These are phyloP conservation scores for Chloropsis cyanopogon DNA, from an alignment of 2,113 vertebrate genomes.

Conservation along the genomic window DNA sequence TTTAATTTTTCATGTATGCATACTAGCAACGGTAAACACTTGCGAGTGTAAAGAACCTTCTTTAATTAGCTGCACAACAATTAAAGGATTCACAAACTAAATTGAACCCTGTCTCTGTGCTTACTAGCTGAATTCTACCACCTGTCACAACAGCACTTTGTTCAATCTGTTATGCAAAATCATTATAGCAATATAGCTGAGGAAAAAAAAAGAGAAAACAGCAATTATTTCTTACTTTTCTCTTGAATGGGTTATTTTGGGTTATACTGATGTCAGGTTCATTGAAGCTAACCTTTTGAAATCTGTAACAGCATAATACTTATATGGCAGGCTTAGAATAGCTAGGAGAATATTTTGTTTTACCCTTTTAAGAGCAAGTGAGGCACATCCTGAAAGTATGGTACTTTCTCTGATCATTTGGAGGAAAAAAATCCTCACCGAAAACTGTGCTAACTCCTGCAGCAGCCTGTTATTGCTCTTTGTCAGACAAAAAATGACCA, in stretches of 20 bases:
- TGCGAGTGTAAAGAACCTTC: conserved; percentile 90
- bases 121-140: conserved; percentile 98
- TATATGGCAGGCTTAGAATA: conserved; percentile 69
- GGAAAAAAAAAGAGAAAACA: conserved; percentile 90
- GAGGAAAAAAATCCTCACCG: neutral
- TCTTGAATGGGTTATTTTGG: conserved; percentile 95
- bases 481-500: conserved; percentile 22
- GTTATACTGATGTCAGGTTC: conserved; percentile 91
- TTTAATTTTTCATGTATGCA: conserved; percentile 93
- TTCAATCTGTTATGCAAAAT: conserved; percentile 99
- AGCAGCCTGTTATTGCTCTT: conserved; percentile 37
- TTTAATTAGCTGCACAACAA: conserved; percentile 99
- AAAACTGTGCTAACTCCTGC: conserved; percentile 36
- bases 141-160: conserved; percentile 99
- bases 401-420: conserved; percentile 65
- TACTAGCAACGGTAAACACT: conserved; percentile 92
- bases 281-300: conserved; percentile 88
- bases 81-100: conserved; percentile 99
- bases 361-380: conserved; percentile 62
- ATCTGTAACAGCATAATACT: conserved; percentile 79
- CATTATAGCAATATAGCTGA: conserved; percentile 92
- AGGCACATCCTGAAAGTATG: conserved; percentile 26
- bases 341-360: conserved; percentile 57
- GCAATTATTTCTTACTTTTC: conserved; percentile 99
- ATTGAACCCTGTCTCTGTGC: conserved; percentile 99